Base-by-base conservation (phyloP, 1,140 invertebrate species). In the Frieseomelitta varia region DNA sequence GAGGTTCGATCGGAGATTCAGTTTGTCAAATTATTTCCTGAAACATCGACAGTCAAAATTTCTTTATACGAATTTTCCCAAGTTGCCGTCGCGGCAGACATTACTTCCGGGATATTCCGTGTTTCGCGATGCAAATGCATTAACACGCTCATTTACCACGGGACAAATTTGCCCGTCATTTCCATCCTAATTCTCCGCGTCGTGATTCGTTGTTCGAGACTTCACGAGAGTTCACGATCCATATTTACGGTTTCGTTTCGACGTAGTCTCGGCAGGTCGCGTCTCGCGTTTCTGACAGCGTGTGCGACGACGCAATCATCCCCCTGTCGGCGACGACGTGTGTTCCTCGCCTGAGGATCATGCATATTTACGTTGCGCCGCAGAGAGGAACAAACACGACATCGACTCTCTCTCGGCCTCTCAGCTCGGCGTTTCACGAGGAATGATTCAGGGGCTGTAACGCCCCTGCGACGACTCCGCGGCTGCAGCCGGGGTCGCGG, bases 381-480 rank as follows among this genome's bases (percentile, higher is more conserved):
- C 58, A 55, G 75, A 74, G 51, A 51, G 19, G 1, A 56, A 56
- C 55, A 47, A 47, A 47, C 39, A 72, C 47, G 30, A 65, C 83
- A 61, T 63, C 73, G 86, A 73, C 75, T 15, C 10, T 19, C 8
- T 47, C 39, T 47, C 27, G 17, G 24, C 8, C 19, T 74, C 56
- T n/a, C 39, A 27, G 73, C 53, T 53, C 39, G 6, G 39, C 39
- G 82, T 74, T 78, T 63, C 78, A 68, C 81, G 73, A 87, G 77
- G 63, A 87, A 87, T 88, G 87, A 88, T 72, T 88, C 87, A 88
- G 87, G 86, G 76, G 80, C 56, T 34, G n/a, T 82, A 6, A 77
- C 76, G 77, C 68, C 73, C 72, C 83, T 69, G 34, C 85, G 80
- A 76, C 39, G 75, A 65, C 68, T 53, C n/a, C 53, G 21, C 73